A percentile compares a stretch with the other conserved stretches of the same genome.
phyloP scores from a whole-genome alignment of 2,113 vertebrate genomes.

The Sylvietta virens region DNA sequence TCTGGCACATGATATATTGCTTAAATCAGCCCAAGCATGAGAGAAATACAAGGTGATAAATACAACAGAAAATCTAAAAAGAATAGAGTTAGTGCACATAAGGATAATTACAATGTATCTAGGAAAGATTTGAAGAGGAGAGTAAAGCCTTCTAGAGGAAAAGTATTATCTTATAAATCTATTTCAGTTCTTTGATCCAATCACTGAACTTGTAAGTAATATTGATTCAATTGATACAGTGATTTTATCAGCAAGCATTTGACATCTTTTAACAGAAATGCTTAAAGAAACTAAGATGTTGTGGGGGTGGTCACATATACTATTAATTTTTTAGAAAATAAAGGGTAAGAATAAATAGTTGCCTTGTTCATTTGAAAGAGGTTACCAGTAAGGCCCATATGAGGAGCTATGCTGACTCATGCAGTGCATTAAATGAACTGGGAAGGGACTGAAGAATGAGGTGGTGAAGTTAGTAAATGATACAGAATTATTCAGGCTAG shows the following conservation, averaged over 20 bases:
- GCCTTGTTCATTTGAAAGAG: neutral
- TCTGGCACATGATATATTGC: neutral
- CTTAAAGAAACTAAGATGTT: neutral
- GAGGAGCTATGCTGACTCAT: neutral
- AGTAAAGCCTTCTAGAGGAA: neutral
- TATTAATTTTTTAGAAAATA: neutral
- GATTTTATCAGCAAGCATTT: neutral
- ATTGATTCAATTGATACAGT: neutral
- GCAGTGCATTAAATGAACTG: neutral
- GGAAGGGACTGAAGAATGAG: neutral
- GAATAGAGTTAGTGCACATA: neutral
- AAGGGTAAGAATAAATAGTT: neutral
- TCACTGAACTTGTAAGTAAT: neutral
- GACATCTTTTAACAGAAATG: neutral
- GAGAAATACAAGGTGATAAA: slow-evolving; percentile 12
- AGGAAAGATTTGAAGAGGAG: neutral
- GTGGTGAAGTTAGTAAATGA: neutral
- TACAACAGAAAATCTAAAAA: neutral
- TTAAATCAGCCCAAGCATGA: neutral
- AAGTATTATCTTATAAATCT: neutral
- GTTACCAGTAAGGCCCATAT: neutral
- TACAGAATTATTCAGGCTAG: neutral
- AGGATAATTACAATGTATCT: neutral
- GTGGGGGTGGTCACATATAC: neutral
- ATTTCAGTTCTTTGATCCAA: neutral